A percentile compares a stretch with the other conserved stretches of the same genome.
Conservation (phyloP, 2,888 invertebrate species). For the Patella ulyssiponensis region DNA sequence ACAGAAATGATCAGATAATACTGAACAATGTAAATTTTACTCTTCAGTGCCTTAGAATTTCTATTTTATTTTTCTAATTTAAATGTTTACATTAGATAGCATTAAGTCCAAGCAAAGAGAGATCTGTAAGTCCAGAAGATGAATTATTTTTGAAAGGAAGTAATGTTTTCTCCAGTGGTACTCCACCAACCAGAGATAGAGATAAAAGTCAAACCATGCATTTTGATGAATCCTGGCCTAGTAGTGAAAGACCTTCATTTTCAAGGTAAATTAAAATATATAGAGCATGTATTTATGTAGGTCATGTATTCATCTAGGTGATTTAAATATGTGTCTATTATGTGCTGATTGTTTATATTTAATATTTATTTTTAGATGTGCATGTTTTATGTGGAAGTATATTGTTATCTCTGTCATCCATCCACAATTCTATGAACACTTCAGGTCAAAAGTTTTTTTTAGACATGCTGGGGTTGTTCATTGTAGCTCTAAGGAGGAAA, state of each 20-base stretch:
- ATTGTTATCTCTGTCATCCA: no score
- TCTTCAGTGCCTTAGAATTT: not conserved
- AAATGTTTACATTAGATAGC: constrained; percentile 29
- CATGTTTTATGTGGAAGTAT: no score
- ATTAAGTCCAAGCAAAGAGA: constrained; percentile 36
- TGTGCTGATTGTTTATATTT: no score
- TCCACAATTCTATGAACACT: no score
- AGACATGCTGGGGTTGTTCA: no score
- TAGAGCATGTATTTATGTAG: not conserved
- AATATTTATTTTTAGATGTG: no score
- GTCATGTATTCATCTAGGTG: not conserved
- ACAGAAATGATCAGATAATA: no score
- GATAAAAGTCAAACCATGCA: constrained; percentile 38
- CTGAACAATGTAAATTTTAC: no score
- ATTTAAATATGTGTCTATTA: not conserved
- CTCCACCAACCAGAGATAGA: constrained; percentile 23
- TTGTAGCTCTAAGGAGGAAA: no score
- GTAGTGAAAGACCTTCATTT: constrained; percentile 58
- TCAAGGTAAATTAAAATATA: constrained; percentile 44
- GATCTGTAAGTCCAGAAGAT: constrained; percentile 39
- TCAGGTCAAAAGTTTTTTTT: no score
- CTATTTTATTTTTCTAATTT: not conserved
- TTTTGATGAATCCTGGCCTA: constrained; percentile 66
- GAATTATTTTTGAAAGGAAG: constrained; percentile 49
- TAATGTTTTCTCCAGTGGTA: constrained; percentile 37